A percentile compares a stretch with the other conserved stretches of the same genome.
phyloP scores from a whole-genome alignment of 2,113 vertebrate species.

The Numenius arquata region DNA sequence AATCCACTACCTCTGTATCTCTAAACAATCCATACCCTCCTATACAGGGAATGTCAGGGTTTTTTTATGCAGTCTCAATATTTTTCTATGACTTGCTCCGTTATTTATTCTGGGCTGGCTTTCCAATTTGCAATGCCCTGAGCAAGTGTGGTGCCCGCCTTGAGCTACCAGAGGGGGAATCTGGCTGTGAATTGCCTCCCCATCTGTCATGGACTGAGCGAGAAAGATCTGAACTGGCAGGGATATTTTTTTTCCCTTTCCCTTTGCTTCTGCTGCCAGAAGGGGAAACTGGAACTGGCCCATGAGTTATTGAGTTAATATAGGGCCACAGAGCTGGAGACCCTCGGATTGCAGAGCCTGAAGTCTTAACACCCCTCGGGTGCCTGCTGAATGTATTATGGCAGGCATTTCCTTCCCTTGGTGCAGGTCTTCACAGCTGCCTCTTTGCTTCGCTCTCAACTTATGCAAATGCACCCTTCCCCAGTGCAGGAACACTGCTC shows the following conservation, averaged over 20 bases:
- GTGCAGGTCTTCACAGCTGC: background rate
- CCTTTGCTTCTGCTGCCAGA: slow-evolving; percentile 25
- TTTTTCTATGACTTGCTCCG: slow-evolving; percentile 28
- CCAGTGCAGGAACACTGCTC: fast-evolving
- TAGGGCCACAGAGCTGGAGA: background rate
- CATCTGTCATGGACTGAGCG: slow-evolving; percentile 7
- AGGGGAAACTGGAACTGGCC: slow-evolving; percentile 19
- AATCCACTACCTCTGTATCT: background rate
- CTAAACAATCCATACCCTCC: slow-evolving; percentile 26
- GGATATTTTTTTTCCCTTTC: background rate
- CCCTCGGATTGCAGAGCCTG: background rate
- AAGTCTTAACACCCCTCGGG: background rate
- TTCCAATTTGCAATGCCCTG: slow-evolving; percentile 40
- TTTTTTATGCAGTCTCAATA: background rate
- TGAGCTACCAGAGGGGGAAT: slow-evolving; percentile 56
- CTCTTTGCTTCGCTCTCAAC: background rate
- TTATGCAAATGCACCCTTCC: background rate
- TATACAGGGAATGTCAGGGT: background rate
- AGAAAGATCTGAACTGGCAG: slow-evolving; percentile 36
- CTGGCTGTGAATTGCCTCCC: slow-evolving; percentile 55
- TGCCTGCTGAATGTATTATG: background rate
- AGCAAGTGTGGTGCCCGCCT: slow-evolving; percentile 15
- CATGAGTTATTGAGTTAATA: slow-evolving; percentile 34
- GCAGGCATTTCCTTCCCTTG: background rate
- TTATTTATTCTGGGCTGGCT: slow-evolving; percentile 51